Conservation (phyloP, 2,797 vertebrate species). For the Echeneis naucrates region DNA sequence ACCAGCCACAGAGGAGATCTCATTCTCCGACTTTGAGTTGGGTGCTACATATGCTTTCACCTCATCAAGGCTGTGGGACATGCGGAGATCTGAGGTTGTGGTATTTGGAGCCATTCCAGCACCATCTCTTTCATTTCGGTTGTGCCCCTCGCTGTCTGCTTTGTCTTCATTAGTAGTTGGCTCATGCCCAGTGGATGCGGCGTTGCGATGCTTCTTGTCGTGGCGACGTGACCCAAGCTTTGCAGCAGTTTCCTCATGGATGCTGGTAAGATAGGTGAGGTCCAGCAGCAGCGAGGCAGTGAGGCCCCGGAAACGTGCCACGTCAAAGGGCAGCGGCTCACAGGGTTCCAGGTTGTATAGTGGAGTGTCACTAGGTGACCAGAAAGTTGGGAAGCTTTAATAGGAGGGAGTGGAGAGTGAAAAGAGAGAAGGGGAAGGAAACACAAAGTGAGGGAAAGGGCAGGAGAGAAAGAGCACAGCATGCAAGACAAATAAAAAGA, state of each 20-base stretch:
- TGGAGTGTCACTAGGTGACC: conserved; percentile 99
- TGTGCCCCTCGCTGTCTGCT: conserved; percentile 78
- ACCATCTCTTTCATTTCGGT: conserved; percentile 79
- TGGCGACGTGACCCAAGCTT: conserved; percentile 90
- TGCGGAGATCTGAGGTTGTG: conserved; percentile 77
- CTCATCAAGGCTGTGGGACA: conserved; percentile 89
- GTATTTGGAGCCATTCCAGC: background rate
- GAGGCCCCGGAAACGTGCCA: conserved; percentile 94
- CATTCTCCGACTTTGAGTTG: conserved; percentile 88
- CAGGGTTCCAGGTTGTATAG: conserved; percentile 98
- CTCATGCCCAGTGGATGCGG: conserved; percentile 77
- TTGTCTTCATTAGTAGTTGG: conserved; percentile 57
- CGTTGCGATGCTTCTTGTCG: conserved; percentile 90
- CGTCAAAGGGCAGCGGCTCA: conserved; percentile 96
- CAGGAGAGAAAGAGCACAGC: conserved; percentile 70
- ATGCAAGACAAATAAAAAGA: conserved; percentile 59
- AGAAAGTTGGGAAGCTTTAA: conserved; percentile 99
- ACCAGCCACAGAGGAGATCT: conserved; percentile 85
- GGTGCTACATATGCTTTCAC: conserved; percentile 84
- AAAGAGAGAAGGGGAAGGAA: conserved; percentile 85
- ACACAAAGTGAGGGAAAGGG: conserved; percentile 95
- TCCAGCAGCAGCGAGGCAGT: conserved; percentile 95
- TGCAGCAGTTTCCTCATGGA: conserved; percentile 89
- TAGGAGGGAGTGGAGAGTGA: conserved; percentile 88
- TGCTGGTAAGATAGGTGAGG: conserved; percentile 95